phyloP scores from a whole-genome alignment of 1,140 invertebrate species.

The Drosophila repletoides region DNA sequence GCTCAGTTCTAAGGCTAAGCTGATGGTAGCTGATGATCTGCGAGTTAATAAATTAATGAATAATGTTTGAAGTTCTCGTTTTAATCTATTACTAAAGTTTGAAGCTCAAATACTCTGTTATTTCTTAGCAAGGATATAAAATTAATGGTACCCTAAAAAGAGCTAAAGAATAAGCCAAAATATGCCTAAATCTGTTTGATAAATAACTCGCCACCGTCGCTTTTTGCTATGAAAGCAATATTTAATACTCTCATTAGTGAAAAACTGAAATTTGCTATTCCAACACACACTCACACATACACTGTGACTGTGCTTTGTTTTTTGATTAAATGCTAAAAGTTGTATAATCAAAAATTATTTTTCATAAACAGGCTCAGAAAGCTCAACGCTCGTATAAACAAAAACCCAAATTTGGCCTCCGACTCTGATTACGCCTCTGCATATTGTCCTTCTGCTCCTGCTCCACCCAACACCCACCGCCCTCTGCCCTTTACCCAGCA shows the following conservation, averaged over 20 bases:
- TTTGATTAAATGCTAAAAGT: constrained; percentile 43
- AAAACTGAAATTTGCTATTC: background rate
- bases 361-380: constrained; percentile 50
- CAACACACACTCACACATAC: background rate
- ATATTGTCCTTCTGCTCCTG: too few relatives aligned
- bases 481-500: constrained; percentile 20
- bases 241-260: constrained; percentile 4
- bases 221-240: background rate
- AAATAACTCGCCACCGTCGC: too few relatives aligned
- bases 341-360: constrained; percentile 66
- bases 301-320: background rate
- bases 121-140: too few relatives aligned
- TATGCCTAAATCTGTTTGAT: too few relatives aligned
- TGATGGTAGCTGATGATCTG: background rate
- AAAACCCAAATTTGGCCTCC: background rate
- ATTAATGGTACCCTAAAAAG: too few relatives aligned
- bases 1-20: background rate
- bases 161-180: too few relatives aligned
- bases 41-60: too few relatives aligned
- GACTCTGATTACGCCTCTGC: background rate
- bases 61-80: too few relatives aligned
- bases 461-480: background rate
- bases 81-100: too few relatives aligned
- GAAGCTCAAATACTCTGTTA: too few relatives aligned
- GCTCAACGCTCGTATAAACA: constrained; percentile 28